These are phyloP conservation scores for Saimiri boliviensis DNA, from an alignment of 2,113 vertebrate species.

Conservation along the genomic window DNA sequence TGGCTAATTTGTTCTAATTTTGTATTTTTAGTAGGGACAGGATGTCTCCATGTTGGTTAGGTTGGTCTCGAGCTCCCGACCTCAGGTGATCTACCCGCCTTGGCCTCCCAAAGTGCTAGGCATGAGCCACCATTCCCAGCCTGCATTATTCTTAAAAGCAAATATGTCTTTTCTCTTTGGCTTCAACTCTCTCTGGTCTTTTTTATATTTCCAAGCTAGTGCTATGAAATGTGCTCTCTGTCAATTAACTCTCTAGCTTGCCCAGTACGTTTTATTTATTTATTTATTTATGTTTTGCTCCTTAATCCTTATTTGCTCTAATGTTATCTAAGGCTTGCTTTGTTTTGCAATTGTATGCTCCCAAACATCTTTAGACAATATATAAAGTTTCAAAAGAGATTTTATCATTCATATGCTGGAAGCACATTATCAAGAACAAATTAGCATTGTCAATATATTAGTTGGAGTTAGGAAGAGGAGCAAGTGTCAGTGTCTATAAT, in stretches of 20 bases:
- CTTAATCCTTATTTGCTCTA: neutral
- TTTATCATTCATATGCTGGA: neutral
- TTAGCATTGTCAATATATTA: neutral
- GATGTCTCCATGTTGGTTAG: no score
- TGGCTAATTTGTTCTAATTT: no score
- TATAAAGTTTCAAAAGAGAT: neutral
- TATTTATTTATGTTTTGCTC: neutral
- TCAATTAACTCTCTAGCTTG: neutral
- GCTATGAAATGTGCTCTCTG: neutral
- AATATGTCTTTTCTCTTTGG: neutral
- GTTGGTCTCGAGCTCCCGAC: no score
- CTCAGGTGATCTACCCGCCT: no score
- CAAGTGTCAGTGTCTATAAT: no score
- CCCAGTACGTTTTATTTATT: neutral
- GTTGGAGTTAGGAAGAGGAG: neutral
- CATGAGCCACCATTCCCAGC: no score
- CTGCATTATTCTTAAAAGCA: neutral
- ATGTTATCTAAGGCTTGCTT: neutral
- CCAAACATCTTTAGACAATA: neutral
- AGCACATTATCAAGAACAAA: neutral
- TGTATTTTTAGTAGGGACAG: no score
- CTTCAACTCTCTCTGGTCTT: neutral
- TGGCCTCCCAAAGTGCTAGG: no score
- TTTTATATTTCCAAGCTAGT: neutral
- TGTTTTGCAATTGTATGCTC: neutral